These are phyloP conservation scores for Danio choprae DNA, from an alignment of 2,797 vertebrate species.

Conservation along the genomic window DNA sequence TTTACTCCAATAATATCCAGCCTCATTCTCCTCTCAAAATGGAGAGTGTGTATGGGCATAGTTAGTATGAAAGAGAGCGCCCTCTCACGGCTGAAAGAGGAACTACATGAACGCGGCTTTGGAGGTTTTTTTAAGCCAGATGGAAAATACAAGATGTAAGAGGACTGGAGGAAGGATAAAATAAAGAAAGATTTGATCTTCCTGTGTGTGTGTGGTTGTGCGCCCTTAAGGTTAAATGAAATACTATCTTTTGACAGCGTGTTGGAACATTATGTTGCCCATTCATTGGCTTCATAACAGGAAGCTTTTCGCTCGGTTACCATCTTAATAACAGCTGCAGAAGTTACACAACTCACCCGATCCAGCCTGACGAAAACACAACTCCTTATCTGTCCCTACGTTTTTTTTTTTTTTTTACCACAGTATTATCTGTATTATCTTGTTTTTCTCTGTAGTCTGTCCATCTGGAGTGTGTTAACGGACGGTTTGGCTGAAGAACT, in stretches of 20 bases:
- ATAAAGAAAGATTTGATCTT: background rate
- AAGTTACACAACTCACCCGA: background rate
- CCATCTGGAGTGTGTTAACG: background rate
- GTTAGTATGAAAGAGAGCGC: background rate
- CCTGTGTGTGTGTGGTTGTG: background rate
- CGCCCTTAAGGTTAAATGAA: constrained; percentile 35
- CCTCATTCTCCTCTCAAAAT: background rate
- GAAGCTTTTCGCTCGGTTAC: background rate
- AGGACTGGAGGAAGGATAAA: background rate
- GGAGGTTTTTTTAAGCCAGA: background rate
- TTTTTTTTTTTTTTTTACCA: no score
- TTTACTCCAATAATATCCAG: background rate
- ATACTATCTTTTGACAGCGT: constrained; percentile 40
- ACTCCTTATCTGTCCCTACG: background rate
- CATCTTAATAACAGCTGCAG: background rate
- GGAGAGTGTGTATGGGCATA: no score
- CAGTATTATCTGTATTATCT: background rate
- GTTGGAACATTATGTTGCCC: background rate
- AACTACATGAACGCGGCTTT: background rate
- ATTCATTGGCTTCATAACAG: constrained; percentile 10
- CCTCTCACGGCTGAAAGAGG: constrained; percentile 7
- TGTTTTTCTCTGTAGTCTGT: background rate
- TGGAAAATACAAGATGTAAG: background rate
- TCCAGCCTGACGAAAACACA: background rate
- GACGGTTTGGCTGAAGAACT: background rate